Base-by-base conservation (phyloP, 2,113 vertebrate species). In the Puma concolor region DNA sequence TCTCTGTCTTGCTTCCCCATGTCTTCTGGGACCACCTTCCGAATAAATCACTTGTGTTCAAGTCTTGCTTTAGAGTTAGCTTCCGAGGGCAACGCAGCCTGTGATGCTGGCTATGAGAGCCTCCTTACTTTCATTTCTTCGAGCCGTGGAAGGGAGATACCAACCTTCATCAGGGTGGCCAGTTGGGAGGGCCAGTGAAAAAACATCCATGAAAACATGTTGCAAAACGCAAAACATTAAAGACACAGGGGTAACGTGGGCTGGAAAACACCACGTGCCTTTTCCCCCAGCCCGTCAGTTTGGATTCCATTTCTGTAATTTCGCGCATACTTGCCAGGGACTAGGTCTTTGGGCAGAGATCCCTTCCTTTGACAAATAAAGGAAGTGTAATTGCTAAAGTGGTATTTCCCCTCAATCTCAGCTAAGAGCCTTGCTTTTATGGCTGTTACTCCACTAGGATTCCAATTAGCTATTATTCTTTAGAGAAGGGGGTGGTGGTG, bases 391-490 rank as follows among this genome's bases (percentile, higher is more conserved):
- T 96, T 67, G 90, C 94, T 95, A 52, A 97, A 96, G 94, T 95
- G 94, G 54, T 41, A 0, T 83, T 95, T 81, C 69, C 41, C 50
- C 89, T 90, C 50, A 2, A 3, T 67, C 95, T 92, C 92, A 36
- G 95, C 93, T 83, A 52, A 98, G 96, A 95, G 97, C 90, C 83
- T 85, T 14, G 64, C 90, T 96, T 97, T 96, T 77, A 90, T 15
- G 91, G 31, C 79, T 50, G 19, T 60, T 52, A 44, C 94, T 48
- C 33, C 7, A 0, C 89, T 67, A 71, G 93, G 94, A 91, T 91
- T 96, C 94, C 69, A 97, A 93, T 88, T 67, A 98, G 96, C 90
- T 71, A 23, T 79, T 57, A 94, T 77, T 67, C 94, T 81, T 91
- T 36, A 76, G 72, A 69, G 79, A 27, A 4, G 66, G 64, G 31